phyloP scores from a whole-genome alignment of 2,797 vertebrate genomes.

The Notamacropus eugenii region DNA sequence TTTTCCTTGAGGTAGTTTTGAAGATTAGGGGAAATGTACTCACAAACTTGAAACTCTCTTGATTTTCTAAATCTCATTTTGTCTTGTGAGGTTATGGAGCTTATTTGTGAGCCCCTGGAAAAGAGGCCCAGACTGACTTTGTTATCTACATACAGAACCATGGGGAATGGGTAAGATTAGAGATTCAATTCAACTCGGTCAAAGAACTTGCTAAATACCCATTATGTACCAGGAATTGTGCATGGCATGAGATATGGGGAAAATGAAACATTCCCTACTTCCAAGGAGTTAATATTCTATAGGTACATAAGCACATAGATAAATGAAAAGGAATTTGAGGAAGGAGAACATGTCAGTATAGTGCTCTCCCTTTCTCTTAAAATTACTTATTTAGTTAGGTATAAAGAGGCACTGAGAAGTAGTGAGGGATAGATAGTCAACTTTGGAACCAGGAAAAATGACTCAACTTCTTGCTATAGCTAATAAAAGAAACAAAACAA shows the following conservation, averaged over 20 bases:
- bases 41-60: background rate
- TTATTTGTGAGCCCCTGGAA: background rate
- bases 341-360: background rate
- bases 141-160: background rate
- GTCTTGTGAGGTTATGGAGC: background rate
- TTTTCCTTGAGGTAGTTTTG: slow-evolving; percentile 11
- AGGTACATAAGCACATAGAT: background rate
- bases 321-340: background rate
- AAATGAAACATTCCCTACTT: background rate
- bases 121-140: background rate
- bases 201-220: background rate
- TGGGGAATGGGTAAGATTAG: background rate
- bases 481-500: no score
- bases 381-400: background rate
- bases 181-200: background rate
- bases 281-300: background rate
- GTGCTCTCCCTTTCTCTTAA: background rate
- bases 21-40: background rate
- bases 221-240: background rate
- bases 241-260: background rate
- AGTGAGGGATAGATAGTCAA: background rate
- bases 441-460: background rate
- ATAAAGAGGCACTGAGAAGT: background rate
- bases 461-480: background rate
- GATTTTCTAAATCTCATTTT: background rate